Conservation (phyloP, 1,140 invertebrate species). For the Microplitis demolitor region DNA sequence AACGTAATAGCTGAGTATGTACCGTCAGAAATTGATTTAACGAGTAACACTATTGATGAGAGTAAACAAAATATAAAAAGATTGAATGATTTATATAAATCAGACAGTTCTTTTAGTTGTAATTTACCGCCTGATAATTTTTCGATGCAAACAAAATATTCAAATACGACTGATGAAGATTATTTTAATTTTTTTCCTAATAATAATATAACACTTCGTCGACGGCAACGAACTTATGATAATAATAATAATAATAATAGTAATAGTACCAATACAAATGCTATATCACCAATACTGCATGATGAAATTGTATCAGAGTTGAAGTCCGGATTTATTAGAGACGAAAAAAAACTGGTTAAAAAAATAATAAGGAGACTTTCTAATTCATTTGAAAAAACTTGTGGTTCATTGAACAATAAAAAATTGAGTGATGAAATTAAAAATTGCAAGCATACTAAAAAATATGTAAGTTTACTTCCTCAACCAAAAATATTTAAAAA, state of each 20-base stretch:
- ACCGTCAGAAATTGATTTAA: conserved; percentile 28
- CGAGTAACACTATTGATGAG: conserved; percentile 7
- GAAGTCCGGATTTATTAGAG: conserved; percentile 27
- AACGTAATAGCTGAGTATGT: conserved; percentile 66
- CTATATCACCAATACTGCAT: conserved; percentile 11
- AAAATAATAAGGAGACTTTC: conserved; percentile 46
- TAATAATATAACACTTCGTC: conserved; percentile 25
- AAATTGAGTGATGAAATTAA: background rate
- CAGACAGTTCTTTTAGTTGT: background rate
- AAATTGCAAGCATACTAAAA: background rate
- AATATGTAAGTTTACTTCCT: conserved; percentile 9
- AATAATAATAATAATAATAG: too few species aligned
- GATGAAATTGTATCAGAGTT: conserved; percentile 20
- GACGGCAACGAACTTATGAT: background rate
- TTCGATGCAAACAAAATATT: too few species aligned
- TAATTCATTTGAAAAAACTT: conserved; percentile 30
- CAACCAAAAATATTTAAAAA: conserved; percentile 10
- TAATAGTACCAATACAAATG: background rate
- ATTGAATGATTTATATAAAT: background rate
- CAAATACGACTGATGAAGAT: background rate
- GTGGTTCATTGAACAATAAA: background rate
- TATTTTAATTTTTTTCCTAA: background rate
- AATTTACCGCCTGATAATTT: conserved; percentile 5
- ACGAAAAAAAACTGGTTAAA: conserved; percentile 39
- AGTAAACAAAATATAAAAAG: background rate